Conservation (phyloP, 1,140 invertebrate species). For the Trichoplusia ni region DNA sequence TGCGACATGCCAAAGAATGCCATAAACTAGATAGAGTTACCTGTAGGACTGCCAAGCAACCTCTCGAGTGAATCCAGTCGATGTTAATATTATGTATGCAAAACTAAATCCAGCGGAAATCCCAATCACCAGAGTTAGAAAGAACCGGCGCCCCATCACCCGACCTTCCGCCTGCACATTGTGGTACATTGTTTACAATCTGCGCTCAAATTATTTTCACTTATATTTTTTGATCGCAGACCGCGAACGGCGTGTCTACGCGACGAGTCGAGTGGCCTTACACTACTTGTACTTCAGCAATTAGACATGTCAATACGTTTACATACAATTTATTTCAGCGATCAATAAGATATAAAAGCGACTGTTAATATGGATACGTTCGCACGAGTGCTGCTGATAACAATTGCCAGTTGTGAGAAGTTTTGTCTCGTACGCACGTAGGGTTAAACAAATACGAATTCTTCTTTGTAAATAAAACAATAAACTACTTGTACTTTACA, state of each 20-base stretch:
- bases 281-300: conserved; percentile 8
- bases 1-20: conserved; percentile 42
- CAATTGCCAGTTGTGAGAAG: conserved; percentile 48
- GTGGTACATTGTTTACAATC: conserved; percentile 45
- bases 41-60: conserved; percentile 66
- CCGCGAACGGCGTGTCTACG: conserved; percentile 47
- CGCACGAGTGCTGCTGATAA: conserved; percentile 17
- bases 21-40: conserved; percentile 51
- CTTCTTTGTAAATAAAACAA: background rate
- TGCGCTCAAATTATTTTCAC: conserved; percentile 34
- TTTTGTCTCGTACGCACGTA: background rate
- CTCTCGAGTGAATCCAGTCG: conserved; percentile 66
- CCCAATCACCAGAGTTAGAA: conserved; percentile 79
- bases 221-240: conserved; percentile 33
- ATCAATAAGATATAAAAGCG: conserved; percentile 16
- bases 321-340: conserved; percentile 5
- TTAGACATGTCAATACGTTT: conserved; percentile 21
- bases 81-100: conserved; percentile 78
- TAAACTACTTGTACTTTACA: background rate
- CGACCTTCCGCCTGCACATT: conserved; percentile 70
- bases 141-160: conserved; percentile 78
- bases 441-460: too few species aligned
- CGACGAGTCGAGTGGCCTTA: conserved; percentile 35
- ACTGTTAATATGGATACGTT: background rate
- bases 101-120: conserved; percentile 80